These are phyloP conservation scores for Pachypanchax playfairii DNA, from an alignment of 2,113 vertebrate species.

Conservation along the genomic window DNA sequence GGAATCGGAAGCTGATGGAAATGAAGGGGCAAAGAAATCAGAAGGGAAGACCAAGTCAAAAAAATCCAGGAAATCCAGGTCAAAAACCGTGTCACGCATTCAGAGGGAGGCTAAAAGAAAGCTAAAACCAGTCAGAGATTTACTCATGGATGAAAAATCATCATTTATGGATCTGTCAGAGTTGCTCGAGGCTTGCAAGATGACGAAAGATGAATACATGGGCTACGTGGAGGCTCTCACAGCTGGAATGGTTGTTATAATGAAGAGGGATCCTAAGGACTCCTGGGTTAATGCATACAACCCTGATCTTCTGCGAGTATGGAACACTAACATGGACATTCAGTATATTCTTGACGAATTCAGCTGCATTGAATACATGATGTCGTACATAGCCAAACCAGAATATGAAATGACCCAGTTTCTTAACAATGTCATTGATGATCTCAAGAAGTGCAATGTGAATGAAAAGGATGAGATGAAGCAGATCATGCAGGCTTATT, in stretches of 20 bases:
- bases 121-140: not conserved
- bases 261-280: not conserved
- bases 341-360: not conserved
- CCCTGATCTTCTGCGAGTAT: not conserved
- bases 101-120: not conserved
- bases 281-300: not conserved
- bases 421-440: not conserved
- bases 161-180: not conserved
- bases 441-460: not conserved
- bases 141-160: not conserved
- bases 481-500: not conserved
- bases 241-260: not conserved
- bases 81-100: not conserved
- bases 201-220: not conserved
- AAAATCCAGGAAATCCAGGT: not conserved
- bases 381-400: not conserved
- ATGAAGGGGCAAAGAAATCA: not conserved
- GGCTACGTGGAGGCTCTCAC: not conserved
- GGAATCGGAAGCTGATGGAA: not conserved
- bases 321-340: not conserved
- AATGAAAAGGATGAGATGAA: not conserved
- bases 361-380: not conserved
- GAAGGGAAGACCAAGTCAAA: not conserved
- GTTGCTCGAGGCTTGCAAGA: not conserved
- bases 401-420: constrained; percentile 2